Conservation (phyloP, 2,888 invertebrate species). For the Gisinianus flammeolus region DNA sequence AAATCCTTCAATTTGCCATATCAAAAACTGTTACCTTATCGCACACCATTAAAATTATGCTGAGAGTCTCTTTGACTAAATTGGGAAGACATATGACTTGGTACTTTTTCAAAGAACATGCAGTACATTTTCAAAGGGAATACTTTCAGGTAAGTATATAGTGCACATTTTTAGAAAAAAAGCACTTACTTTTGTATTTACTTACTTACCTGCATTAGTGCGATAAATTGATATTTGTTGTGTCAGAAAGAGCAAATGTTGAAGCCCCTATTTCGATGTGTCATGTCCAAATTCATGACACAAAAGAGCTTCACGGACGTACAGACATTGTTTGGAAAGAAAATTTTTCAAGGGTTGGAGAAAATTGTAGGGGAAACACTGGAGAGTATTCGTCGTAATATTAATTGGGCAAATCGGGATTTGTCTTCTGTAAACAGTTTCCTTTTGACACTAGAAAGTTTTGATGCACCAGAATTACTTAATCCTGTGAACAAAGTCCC, state of each 20-base stretch:
- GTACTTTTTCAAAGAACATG: conserved; percentile 31
- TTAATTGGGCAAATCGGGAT: conserved; percentile 16
- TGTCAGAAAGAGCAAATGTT: conserved; percentile 22
- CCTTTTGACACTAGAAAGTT: not conserved
- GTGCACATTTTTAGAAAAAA: not conserved
- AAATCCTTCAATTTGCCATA: conserved; percentile 29
- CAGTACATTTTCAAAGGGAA: conserved; percentile 9
- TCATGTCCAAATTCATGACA: conserved; percentile 10
- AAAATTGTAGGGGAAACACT: conserved; percentile 6
- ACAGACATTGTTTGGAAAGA: not conserved
- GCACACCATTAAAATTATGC: conserved; percentile 9
- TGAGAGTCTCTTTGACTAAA: not conserved
- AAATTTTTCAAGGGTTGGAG: conserved; percentile 12
- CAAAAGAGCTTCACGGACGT: not conserved
- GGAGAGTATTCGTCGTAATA: conserved; percentile 17
- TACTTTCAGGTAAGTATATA: conserved; percentile 13
- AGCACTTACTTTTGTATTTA: not conserved
- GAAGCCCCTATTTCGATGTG: conserved; percentile 14
- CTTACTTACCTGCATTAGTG: not conserved
- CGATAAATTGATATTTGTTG: not conserved
- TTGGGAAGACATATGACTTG: conserved; percentile 24
- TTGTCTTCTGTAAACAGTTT: not conserved
- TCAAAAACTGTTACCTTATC: not conserved
- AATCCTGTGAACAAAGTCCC: not conserved
- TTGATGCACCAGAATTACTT: too few species aligned